These are phyloP conservation scores for Polyergus mexicanus DNA, from an alignment of 1,140 invertebrate species.

Conservation along the genomic window DNA sequence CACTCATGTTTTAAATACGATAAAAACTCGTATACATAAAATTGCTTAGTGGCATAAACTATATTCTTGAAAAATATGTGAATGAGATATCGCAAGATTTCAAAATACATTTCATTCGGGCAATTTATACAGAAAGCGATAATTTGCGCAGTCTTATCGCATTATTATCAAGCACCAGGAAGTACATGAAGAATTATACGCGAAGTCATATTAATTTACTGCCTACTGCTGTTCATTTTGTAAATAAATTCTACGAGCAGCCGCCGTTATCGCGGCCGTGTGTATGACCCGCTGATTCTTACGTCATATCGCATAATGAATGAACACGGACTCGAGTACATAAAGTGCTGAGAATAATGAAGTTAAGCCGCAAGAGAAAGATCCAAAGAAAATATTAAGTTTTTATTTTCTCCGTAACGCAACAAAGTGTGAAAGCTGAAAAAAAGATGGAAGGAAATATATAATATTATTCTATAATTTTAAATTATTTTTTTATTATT, in stretches of 20 bases:
- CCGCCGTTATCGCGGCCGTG: background rate
- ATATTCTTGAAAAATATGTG: background rate
- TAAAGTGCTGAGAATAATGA: background rate
- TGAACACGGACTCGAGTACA: background rate
- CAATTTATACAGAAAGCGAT: background rate
- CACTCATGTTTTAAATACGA: background rate
- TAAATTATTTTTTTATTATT: background rate
- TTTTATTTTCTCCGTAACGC: background rate
- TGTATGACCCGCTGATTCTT: slow-evolving; percentile 22
- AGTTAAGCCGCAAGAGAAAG: background rate
- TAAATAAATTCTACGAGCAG: slow-evolving; percentile 32
- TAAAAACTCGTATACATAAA: background rate
- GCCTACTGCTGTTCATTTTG: slow-evolving; percentile 16
- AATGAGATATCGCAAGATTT: slow-evolving; percentile 33
- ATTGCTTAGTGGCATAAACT: background rate
- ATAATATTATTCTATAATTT: background rate
- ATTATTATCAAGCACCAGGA: background rate
- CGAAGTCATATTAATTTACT: slow-evolving; percentile 23
- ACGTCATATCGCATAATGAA: slow-evolving; percentile 17
- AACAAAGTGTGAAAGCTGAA: background rate
- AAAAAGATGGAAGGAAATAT: background rate
- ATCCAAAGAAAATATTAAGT: background rate
- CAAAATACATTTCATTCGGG: background rate
- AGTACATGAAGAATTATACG: background rate
- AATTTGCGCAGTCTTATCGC: slow-evolving; percentile 28